Percentiles rank a stretch among this genome's conserved stretches.
Conservation (phyloP, 2,888 invertebrate species). For the Pollenia griseotomentosa region DNA sequence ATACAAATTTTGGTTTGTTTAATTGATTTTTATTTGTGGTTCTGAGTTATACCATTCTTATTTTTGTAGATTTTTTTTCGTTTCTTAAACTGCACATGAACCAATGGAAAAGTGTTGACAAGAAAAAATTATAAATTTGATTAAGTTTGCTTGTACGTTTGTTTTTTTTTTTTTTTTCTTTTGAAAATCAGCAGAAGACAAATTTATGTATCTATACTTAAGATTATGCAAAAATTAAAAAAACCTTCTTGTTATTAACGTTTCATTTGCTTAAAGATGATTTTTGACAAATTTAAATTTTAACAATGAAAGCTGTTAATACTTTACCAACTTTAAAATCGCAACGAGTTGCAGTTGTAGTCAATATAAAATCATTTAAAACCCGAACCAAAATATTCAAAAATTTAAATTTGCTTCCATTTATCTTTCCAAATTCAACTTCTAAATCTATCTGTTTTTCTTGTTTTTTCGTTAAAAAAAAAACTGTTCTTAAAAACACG, state of each 20-base stretch:
- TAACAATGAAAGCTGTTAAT: too few species aligned
- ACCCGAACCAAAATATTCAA: not conserved
- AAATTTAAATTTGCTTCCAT: not conserved
- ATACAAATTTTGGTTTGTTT: constrained; percentile 7
- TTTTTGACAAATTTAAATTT: too few species aligned
- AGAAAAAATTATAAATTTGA: constrained; percentile 4
- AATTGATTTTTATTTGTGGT: constrained; percentile 15
- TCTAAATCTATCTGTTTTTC: not conserved
- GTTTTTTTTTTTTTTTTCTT: too few species aligned
- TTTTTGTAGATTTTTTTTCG: not conserved
- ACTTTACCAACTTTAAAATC: too few species aligned
- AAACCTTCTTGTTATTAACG: too few species aligned
- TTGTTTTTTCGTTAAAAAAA: not conserved
- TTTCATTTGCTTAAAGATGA: too few species aligned
- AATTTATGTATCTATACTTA: too few species aligned
- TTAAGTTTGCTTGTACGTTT: not conserved
- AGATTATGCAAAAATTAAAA: too few species aligned
- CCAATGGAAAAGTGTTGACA: constrained; percentile 35
- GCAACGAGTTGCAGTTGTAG: too few species aligned
- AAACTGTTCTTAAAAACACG: constrained; percentile 24
- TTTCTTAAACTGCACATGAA: not conserved
- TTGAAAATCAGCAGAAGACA: too few species aligned
- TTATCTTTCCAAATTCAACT: constrained; percentile 2
- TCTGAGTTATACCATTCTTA: not conserved
- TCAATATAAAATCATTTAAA: not conserved